Base-by-base conservation (phyloP, 1,140 invertebrate genomes). In the Metaphire vulgaris region DNA sequence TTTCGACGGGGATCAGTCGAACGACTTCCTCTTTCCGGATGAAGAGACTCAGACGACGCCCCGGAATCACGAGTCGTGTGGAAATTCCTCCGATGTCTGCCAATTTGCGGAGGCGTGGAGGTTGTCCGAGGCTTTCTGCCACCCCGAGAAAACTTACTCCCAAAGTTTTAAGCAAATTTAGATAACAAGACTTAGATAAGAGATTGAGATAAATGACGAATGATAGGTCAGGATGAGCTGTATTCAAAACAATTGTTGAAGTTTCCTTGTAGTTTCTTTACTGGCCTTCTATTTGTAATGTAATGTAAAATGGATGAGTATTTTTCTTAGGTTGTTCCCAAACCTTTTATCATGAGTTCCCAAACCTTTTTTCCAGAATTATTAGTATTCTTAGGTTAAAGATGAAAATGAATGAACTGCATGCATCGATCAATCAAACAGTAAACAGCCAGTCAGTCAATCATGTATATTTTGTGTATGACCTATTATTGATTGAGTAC, bases 41-140 rank as follows among this genome's bases (percentile, higher is more conserved):
- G 66, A 34, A 15, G 30, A 34, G 14, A 69, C 67, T 1, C 2
- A 32, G 1, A 28, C 26, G 30, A 2, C 1, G 14, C n/a, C 66
- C 2, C 26, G 69, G 34, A 28, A 16, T 12, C n/a, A 71, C 30
- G 29, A 29, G 21, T 29, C 68, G 21, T 76, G 66, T 28, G 66
- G 74, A 14, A 31, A 70, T 14, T 33, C 56, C 21, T 29, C 6
- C 6, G 68, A 76, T n/a, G 74, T 69, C 34, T 76, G 74, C 32
- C 21, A 33, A 32, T 76, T 76, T 68, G 74, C 68, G 1, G 67
- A 71, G 26, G 32, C 32, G 15, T 76, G 74, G 74, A 76, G 74
- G 74, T 76, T 56, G 29, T n/a, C n/a, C n/a, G n/a, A n/a, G n/a
- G n/a, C n/a, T n/a, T n/a, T n/a, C n/a, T 65, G 64, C 15, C 15